Evolutionary conservation across 1,140 invertebrate species (phyloP), one percentile per base, ranked within the genome.

Genomic region (Doryteuthis pealeii): DNA sequence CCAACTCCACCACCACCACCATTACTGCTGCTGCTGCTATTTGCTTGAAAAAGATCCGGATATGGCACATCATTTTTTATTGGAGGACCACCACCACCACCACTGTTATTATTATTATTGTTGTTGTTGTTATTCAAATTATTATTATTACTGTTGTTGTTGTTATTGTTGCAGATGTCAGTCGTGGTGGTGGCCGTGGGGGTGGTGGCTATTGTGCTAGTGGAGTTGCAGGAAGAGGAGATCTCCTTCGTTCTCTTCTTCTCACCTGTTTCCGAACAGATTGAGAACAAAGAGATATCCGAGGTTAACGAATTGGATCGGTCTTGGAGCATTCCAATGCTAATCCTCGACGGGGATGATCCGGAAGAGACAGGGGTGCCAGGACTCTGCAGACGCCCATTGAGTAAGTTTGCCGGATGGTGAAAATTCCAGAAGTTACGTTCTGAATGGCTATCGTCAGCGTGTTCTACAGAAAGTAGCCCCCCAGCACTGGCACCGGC

Each of bases 191-290:
- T 62, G 26, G 54, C 26, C 22, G 54, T n/a, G 18, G 54, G 54
- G 35, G 22, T 62, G 18, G 54, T 62, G 54, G 26, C 26, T n/a
- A 28, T 62, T 5, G 54, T n/a, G 26, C 22, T 22, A 62, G 54
- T 62, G 26, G 54, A 62, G 18, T 22, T 62, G 54, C 54, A 15
- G 22, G 54, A 62, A 12, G 54, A 62, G 54, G 66, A 68, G 30
- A 30, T 31, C 5, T 35, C 18, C 40, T 74, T 77, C 26, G 75
- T 43, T 49, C 74, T 78, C 74, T 80, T 79, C 65, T 33, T 43
- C 31, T 84, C 83, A 33, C 83, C 83, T 3, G 83, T 84, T 66
- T 84, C 83, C 12, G 83, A 83, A 72, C 81, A 83, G 1, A 84
- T 77, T 28, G 81, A 81, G 43, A 79, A 74, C 15, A 77, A 70